A percentile compares a stretch with the other conserved stretches of the same genome.
phyloP scores from a whole-genome alignment of 2,888 invertebrate species.

The Leucoptera coffeella region DNA sequence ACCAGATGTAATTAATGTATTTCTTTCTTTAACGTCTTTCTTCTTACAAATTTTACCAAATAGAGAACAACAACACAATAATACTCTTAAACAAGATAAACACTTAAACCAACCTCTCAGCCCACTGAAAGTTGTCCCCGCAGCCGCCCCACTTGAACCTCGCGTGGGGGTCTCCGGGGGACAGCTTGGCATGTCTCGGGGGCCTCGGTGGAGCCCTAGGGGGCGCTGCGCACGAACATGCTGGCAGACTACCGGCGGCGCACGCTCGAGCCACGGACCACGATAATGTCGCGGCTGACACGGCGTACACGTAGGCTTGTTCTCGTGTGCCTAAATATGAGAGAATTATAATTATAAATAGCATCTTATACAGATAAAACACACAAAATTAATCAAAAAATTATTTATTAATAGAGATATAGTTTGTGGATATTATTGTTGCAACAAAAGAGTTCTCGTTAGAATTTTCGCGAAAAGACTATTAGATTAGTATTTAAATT shows the following conservation, averaged over 20 bases:
- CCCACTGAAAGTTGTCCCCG: constrained; percentile 74
- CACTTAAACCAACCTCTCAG: constrained; percentile 45
- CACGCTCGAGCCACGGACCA: constrained; percentile 75
- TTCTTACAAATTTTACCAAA: too few species aligned
- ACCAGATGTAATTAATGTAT: too few species aligned
- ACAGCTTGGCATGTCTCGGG: constrained; percentile 52
- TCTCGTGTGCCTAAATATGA: constrained; percentile 74
- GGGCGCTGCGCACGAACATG: constrained; percentile 73
- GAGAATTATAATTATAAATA: too few species aligned
- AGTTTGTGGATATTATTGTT: too few species aligned
- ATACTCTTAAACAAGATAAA: background rate
- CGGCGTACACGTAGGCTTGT: constrained; percentile 79
- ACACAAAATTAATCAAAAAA: too few species aligned
- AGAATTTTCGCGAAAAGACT: too few species aligned
- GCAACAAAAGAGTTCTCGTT: too few species aligned
- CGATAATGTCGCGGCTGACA: constrained; percentile 72
- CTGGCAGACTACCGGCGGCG: constrained; percentile 64
- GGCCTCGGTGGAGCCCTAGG: constrained; percentile 57
- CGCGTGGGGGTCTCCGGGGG: constrained; percentile 64
- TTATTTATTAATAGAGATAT: too few species aligned
- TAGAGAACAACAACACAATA: too few species aligned
- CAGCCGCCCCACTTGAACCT: constrained; percentile 85
- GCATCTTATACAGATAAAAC: too few species aligned
- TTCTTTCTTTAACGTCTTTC: too few species aligned
- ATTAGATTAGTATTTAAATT: too few species aligned